Percentiles rank a stretch among this genome's conserved stretches.
Evolutionary conservation across 1,140 invertebrate genomes (phyloP).

Genomic region (Aricia agestis): DNA sequence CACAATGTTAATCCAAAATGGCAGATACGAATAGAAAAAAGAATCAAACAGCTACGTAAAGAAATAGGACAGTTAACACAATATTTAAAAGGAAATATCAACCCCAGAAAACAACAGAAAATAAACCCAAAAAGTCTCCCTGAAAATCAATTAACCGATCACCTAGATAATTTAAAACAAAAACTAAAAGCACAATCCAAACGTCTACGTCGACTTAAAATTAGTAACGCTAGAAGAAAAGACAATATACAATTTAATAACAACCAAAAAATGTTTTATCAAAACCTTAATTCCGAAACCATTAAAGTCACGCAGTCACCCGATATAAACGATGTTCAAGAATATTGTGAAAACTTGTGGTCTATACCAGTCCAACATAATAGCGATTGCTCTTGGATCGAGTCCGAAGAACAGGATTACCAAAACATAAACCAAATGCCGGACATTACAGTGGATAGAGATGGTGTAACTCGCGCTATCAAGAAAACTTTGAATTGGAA

Average conservation of each 20-base stretch:
- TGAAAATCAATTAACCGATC: slow-evolving; percentile 18
- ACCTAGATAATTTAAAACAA: slow-evolving; percentile 24
- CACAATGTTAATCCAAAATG: slow-evolving; percentile 16
- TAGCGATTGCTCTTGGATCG: slow-evolving; percentile 9
- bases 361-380: background rate
- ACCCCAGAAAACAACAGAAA: slow-evolving; percentile 16
- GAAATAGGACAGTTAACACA: slow-evolving; percentile 21
- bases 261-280: slow-evolving; percentile 29
- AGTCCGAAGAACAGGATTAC: background rate
- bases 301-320: slow-evolving; percentile 21
- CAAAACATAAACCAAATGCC: background rate
- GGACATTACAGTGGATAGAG: background rate
- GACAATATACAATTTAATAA: slow-evolving; percentile 26
- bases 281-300: slow-evolving; percentile 20
- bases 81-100: slow-evolving; percentile 18
- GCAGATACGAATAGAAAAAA: slow-evolving; percentile 23
- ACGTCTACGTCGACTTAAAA: slow-evolving; percentile 24
- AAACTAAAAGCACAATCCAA: slow-evolving; percentile 26
- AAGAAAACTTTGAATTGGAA: slow-evolving; percentile 22
- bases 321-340: slow-evolving; percentile 18
- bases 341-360: background rate
- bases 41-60: slow-evolving; percentile 15
- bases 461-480: background rate
- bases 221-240: slow-evolving; percentile 19
- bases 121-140: slow-evolving; percentile 14